Evolutionary conservation across 2,888 invertebrate genomes (phyloP).

Genomic region (Sacculina carcini): DNA sequence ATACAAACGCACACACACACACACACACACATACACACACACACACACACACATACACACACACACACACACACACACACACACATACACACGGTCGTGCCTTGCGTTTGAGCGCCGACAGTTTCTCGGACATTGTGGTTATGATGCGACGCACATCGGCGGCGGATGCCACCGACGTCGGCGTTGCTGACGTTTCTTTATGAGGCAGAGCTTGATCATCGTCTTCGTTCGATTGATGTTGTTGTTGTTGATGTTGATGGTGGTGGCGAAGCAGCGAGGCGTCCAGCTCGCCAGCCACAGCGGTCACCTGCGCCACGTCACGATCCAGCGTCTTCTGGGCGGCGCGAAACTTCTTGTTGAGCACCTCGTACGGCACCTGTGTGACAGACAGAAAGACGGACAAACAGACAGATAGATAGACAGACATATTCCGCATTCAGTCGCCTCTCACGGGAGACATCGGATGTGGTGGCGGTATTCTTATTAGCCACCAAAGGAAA

Average conservation of each 20-base stretch:
- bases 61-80: too few relatives aligned
- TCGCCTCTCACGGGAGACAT: too few relatives aligned
- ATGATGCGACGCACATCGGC: conserved; percentile 55
- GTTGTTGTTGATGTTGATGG: conserved; percentile 11
- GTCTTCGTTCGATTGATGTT: conserved; percentile 10
- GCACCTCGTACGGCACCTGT: conserved; percentile 85
- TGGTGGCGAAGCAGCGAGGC: conserved; percentile 33
- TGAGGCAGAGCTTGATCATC: conserved; percentile 11
- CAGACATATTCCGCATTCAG: too few relatives aligned
- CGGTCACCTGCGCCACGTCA: conserved; percentile 66
- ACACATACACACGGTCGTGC: conserved; percentile 20
- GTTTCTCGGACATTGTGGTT: conserved; percentile 63
- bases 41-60: too few relatives aligned
- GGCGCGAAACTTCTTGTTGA: conserved; percentile 86
- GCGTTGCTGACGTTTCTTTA: conserved; percentile 10
- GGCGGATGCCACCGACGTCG: too few relatives aligned
- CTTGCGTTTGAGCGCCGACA: conserved; percentile 71
- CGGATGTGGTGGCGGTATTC: too few relatives aligned
- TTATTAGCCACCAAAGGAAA: too few relatives aligned
- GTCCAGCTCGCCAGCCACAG: conserved; percentile 50
- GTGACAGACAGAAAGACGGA: conserved; percentile 12
- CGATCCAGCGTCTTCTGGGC: conserved; percentile 83
- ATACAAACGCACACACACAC: too few relatives aligned
- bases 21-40: too few relatives aligned
- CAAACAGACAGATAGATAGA: too few relatives aligned